Percentiles rank a stretch among this genome's conserved stretches.
These are phyloP conservation scores for Drosophila athabasca DNA, from an alignment of 1,140 invertebrate species.

Conservation along the genomic window DNA sequence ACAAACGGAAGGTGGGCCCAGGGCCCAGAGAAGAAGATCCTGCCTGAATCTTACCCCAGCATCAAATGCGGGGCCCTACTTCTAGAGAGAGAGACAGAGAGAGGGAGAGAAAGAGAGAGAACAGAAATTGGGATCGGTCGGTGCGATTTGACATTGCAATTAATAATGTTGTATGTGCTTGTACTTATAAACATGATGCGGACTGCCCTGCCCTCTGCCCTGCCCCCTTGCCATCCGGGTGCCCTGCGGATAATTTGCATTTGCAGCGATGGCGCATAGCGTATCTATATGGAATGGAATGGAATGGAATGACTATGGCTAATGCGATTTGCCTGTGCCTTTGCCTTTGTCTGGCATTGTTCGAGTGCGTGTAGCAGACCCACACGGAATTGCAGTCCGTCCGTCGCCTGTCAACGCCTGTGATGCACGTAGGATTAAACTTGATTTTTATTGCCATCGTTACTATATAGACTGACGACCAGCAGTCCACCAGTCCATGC, in stretches of 20 bases:
- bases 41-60: too few relatives aligned
- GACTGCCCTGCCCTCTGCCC: too few relatives aligned
- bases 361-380: slow-evolving; percentile 44
- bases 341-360: slow-evolving; percentile 61
- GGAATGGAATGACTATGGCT: slow-evolving; percentile 34
- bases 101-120: not conserved
- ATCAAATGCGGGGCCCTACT: slow-evolving; percentile 45
- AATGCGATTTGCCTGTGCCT: slow-evolving; percentile 62
- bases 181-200: slow-evolving; percentile 37
- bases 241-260: slow-evolving; percentile 67
- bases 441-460: slow-evolving; percentile 82
- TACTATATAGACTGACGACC: slow-evolving; percentile 71
- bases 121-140: slow-evolving; percentile 56
- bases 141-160: slow-evolving; percentile 72
- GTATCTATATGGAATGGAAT: slow-evolving; percentile 9
- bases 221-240: slow-evolving; percentile 28
- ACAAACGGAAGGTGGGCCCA: slow-evolving; percentile 63
- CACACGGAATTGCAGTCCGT: slow-evolving; percentile 54
- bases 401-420: slow-evolving; percentile 71
- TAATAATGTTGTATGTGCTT: slow-evolving; percentile 77
- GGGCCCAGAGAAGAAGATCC: not conserved
- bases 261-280: slow-evolving; percentile 18
- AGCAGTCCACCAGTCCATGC: not conserved
- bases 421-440: slow-evolving; percentile 80
- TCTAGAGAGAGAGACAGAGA: not conserved